phyloP scores from a whole-genome alignment of 2,797 vertebrate species.

The Ctenopoma kingsleyae region DNA sequence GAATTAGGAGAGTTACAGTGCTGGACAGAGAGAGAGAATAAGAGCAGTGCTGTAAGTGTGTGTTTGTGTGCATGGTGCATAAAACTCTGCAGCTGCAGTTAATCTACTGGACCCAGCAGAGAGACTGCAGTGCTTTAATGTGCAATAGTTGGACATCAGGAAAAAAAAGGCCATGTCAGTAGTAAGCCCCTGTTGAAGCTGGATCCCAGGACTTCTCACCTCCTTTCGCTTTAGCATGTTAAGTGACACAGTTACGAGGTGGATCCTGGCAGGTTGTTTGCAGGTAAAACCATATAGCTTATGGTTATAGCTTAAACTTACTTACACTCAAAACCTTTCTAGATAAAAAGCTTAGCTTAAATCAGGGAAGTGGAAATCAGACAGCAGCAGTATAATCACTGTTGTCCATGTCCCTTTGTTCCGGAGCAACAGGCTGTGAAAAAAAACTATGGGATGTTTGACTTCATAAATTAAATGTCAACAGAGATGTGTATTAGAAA shows the following conservation, averaged over 20 bases:
- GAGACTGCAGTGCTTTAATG: background rate
- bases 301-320: too few species aligned
- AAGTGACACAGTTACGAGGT: background rate
- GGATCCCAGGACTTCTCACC: background rate
- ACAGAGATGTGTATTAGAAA: background rate
- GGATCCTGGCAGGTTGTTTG: too few species aligned
- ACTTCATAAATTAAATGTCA: background rate
- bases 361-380: too few species aligned
- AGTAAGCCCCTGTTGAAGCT: too few species aligned
- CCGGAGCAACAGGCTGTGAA: too few species aligned
- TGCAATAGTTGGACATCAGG: background rate
- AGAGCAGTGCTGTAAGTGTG: background rate
- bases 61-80: background rate
- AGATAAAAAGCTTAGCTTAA: too few species aligned
- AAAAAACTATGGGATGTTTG: background rate
- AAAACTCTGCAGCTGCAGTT: slow-evolving; percentile 4
- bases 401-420: too few species aligned
- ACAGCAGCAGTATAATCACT: too few species aligned
- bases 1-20: slow-evolving; percentile 8
- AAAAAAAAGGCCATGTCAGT: background rate
- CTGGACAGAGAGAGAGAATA: background rate
- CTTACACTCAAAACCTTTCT: too few species aligned
- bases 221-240: background rate
- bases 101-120: background rate
- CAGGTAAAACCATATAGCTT: too few species aligned